Evolutionary conservation across 2,113 vertebrate genomes (phyloP).

Genomic region (Notothenia rossii): DNA sequence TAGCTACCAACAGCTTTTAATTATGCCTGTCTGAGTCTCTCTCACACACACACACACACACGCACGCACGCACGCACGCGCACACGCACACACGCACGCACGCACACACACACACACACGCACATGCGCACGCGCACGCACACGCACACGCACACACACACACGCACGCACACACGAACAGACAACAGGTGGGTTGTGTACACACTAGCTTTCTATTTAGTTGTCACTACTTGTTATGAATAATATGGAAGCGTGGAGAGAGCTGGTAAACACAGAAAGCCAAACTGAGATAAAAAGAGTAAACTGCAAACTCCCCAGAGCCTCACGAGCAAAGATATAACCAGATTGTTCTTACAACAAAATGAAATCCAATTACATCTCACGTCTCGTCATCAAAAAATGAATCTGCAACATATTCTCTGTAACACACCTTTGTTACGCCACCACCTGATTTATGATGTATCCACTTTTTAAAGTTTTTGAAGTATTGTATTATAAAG

Average conservation of each 20-base stretch:
- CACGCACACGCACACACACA: constrained; percentile 19
- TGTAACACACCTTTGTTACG: no score
- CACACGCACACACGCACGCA: constrained; percentile 20
- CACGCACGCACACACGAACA: constrained; percentile 9
- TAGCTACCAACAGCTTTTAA: constrained; percentile 71
- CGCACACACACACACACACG: not conserved
- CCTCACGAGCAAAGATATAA: not conserved
- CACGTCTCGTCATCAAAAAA: not conserved
- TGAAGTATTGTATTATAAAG: no score
- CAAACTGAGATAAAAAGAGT: not conserved
- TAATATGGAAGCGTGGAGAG: constrained; percentile 15
- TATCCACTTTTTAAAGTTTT: no score
- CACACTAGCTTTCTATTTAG: constrained; percentile 54
- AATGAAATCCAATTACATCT: not conserved
- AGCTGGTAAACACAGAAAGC: constrained; percentile 42
- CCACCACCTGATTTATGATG: no score
- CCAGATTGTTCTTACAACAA: no score
- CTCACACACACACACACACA: constrained; percentile 18
- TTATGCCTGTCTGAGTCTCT: constrained; percentile 64
- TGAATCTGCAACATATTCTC: not conserved
- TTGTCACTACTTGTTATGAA: constrained; percentile 61
- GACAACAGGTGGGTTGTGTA: constrained; percentile 61
- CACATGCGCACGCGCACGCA: not conserved
- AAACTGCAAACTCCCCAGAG: not conserved
- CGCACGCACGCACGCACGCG: not conserved